phyloP scores from a whole-genome alignment of 1,140 invertebrate genomes.

The Caerostris darwini region DNA sequence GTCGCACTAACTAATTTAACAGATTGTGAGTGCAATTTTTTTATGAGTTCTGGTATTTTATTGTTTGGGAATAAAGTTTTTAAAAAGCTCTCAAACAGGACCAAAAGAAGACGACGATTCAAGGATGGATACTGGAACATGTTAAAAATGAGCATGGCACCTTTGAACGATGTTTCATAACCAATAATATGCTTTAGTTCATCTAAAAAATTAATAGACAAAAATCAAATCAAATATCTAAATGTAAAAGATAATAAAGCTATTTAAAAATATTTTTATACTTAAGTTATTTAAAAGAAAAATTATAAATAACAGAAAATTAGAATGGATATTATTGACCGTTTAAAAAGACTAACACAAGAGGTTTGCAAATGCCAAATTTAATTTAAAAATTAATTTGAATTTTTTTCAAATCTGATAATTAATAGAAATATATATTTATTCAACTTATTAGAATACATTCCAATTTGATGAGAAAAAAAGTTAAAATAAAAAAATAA shows the following conservation, averaged over 20 bases:
- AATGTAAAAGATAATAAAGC: background rate
- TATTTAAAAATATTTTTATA: background rate
- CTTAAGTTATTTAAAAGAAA: background rate
- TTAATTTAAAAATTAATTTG: no score
- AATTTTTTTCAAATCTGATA: no score
- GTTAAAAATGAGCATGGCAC: constrained; percentile 92
- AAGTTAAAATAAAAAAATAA: no score
- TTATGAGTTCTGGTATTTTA: constrained; percentile 86
- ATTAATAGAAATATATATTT: no score
- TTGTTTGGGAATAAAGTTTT: constrained; percentile 89
- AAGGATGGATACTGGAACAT: constrained; percentile 92
- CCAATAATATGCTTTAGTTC: constrained; percentile 95
- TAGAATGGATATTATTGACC: background rate
- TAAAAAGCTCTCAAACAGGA: constrained; percentile 91
- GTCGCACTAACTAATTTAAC: background rate
- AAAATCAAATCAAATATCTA: background rate
- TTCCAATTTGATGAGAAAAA: no score
- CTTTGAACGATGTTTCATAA: constrained; percentile 92
- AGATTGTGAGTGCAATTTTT: constrained; percentile 85
- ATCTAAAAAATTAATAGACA: constrained; percentile 84
- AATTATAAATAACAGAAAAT: background rate
- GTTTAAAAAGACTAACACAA: background rate
- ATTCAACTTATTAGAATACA: no score
- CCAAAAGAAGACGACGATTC: constrained; percentile 92
- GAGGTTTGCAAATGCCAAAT: no score